These are phyloP conservation scores for Peromyscus nudipes DNA, from an alignment of 2,797 vertebrate genomes.

Conservation along the genomic window DNA sequence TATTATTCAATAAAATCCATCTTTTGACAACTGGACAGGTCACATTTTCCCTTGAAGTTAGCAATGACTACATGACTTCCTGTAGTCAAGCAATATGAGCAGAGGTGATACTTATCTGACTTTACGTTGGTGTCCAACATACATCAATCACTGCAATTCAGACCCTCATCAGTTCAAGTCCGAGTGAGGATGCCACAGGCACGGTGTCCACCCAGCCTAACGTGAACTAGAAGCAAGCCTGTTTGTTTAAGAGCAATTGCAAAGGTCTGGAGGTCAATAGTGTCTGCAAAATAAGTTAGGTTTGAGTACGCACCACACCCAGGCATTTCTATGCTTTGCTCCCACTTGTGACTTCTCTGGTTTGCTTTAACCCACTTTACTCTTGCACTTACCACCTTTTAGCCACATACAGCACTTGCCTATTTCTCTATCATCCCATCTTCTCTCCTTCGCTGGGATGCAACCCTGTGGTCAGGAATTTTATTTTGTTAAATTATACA, in stretches of 20 bases:
- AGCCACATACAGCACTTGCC: not conserved
- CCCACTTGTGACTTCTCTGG: rapidly evolving
- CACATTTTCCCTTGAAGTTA: not conserved
- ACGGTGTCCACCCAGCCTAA: not conserved
- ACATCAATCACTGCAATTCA: not conserved
- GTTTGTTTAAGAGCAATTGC: conserved; percentile 16
- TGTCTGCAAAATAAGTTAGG: not conserved
- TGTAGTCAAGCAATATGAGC: not conserved
- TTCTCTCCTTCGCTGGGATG: not conserved
- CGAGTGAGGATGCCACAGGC: not conserved
- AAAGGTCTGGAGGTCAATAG: not conserved
- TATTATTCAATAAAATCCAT: not conserved
- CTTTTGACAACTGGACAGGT: not conserved
- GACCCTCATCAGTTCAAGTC: not conserved
- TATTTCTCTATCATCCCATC: not conserved
- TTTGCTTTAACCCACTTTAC: not conserved
- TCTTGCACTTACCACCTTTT: not conserved
- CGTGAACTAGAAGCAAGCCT: not conserved
- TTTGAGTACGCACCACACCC: not conserved
- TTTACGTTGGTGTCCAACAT: not conserved
- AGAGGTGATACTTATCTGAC: not conserved
- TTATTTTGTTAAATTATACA: not conserved
- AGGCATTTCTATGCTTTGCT: not conserved
- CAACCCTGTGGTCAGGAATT: not conserved
- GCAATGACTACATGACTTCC: not conserved